A percentile compares a stretch with the other conserved stretches of the same genome.
These are phyloP conservation scores for Eciton burchellii DNA, from an alignment of 1,140 invertebrate genomes.

Conservation along the genomic window DNA sequence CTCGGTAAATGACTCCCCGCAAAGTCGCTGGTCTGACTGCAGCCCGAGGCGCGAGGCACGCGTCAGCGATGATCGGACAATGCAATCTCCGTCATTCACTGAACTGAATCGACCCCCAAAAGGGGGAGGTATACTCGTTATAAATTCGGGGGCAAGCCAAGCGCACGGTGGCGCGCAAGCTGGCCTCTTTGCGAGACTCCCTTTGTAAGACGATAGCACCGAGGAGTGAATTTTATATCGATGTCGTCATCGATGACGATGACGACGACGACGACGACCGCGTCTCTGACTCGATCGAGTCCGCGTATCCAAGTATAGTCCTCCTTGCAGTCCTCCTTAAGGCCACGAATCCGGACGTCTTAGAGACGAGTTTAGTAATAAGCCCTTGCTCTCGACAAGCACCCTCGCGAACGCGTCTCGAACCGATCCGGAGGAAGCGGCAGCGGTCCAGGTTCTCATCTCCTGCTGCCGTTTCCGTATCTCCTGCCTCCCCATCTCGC, in stretches of 20 bases:
- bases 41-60: background rate
- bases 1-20: background rate
- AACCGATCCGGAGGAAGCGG: conserved; percentile 1
- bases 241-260: background rate
- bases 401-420: conserved; percentile 18
- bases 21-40: background rate
- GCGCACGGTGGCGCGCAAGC: background rate
- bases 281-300: no score
- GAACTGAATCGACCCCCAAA: background rate
- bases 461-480: background rate
- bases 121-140: conserved; percentile 30
- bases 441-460: background rate
- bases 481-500: no score
- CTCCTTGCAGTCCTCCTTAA: conserved; percentile 46
- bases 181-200: conserved; percentile 3
- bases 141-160: conserved; percentile 25
- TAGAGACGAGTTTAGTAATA: conserved; percentile 52
- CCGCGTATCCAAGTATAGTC: conserved; percentile 25
- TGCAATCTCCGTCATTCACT: background rate
- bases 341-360: conserved; percentile 56
- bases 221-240: conserved; percentile 36
- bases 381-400: conserved; percentile 52
- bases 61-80: conserved; percentile 21
- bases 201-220: conserved; percentile 35
- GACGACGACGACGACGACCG: background rate